Evolutionary conservation across 2,797 vertebrate genomes (phyloP), one percentile per base, ranked within the genome.

Genomic region (Jordanella pulchra): DNA sequence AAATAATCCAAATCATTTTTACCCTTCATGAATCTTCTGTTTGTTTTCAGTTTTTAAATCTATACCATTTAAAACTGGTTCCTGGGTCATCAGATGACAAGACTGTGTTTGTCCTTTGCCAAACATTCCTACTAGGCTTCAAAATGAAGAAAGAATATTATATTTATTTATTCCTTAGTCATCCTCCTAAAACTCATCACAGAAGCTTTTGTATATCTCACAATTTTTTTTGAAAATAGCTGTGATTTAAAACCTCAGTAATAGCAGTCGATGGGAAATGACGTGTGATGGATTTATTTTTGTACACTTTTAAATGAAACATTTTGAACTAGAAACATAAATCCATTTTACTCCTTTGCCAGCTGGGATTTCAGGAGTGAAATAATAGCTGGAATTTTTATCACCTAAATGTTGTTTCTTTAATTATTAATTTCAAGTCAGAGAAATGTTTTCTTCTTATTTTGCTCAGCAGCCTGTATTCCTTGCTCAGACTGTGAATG

Each of bases 1-100:
- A 51, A 32, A 73, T 44, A 73, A 69, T 1, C 23, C 53, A 28
- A 7, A 64, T 73, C 15, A 47, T 70, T n/a, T 65, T 48, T 32
- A 68, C 54, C 17, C 28, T 74, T 28, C 1, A 60, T 25, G 17
- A 65, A 48, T 65, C 30, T 48, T 65, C n/a, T 61, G 63, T 71
- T 28, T 15, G 23, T 10, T 56, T 56, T 15, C 18, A 15, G 10
- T 58, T 3, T 14, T 18, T 23, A 5, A 0, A 9, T 50, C 23
- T 23, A 23, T 60, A 21, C 28, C 32, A 60, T 21, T 35, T 21
- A 13, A 60, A 32, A 60, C 28, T 60, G 30, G 28, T 32, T 60
- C 28, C 1, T 28, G 9, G 55, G 17, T 32, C 27, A 32, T 58
- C 55, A 18, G 55, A 3, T 35, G 56, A 32, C 18, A 21, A 1